Evolutionary conservation across 1,140 invertebrate species (phyloP), one percentile per base, ranked within the genome.

Genomic region (Halesus radiatus): DNA sequence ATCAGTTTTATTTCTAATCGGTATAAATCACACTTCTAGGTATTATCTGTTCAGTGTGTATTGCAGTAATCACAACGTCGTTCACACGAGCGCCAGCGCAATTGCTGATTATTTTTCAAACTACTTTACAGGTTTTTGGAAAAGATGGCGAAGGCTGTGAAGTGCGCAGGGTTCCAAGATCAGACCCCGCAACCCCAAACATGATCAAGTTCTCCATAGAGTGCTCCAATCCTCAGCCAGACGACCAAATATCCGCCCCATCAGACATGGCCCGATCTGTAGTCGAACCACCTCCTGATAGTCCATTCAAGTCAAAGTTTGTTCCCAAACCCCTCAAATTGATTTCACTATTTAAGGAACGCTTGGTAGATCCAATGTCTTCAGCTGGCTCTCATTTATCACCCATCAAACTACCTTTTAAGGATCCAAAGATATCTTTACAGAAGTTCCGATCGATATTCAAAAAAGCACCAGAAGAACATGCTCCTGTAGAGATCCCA

Each of bases 121-220:
- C 7, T 70, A 50, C 20, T 45, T 45, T 23, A 18, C 37, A 70
- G 66, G 18, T 45, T 45, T 70, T 52, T 50, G 66, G 66, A 50
- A 23, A 45, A 13, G 45, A 45, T 45, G 37, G 10, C 8, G 13
- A 50, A 10, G 18, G n/a, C 29, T 70, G 66, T 23, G 32, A 70
- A 70, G n/a, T 70, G 37, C 29, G 37, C 8, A 45, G 66, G 22
- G 66, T 70, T 20, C 29, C 66, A 16, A 70, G 66, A 22, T 45
- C 66, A 15, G 29, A 76, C 8, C 73, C 73, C 3, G 22, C 5
- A n/a, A 37, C 22, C 3, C 73, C 73, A 1, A 29, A 76, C n/a
- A 60, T 62, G 15, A 60, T 76, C 16, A 76, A 76, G 18, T 76
- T 76, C 73, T 60, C 73, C 3, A 76, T 76, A 3, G 73, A 76